Evolutionary conservation across 2,113 vertebrate species (phyloP), one percentile per base, ranked within the genome.

Genomic region (Eleginops maclovinus): DNA sequence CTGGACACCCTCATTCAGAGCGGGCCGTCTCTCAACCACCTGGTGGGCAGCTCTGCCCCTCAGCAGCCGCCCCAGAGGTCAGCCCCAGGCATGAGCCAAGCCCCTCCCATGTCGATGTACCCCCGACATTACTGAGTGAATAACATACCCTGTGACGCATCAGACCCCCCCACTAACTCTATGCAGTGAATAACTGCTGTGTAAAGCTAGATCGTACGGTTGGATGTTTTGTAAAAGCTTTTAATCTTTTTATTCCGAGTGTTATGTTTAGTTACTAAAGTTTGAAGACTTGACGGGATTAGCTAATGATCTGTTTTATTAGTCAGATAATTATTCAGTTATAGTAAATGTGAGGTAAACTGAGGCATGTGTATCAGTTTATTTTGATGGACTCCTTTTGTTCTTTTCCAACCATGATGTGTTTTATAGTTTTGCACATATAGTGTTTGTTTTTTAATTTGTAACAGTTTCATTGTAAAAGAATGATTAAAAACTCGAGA

Each of bases 1-100:
- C 94, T 99, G 77, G 98, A 99, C 92, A 99, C 98, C 4, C 94
- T 99, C 36, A 99, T 99, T 87, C 98, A 99, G 94, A 99, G 98
- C 26, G 97, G 97, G 50, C 97, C 97, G 12, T 92, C 97, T 3
- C 95, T 99, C 79, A 98, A 97, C 83, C 97, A 97, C 90, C 90
- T 99, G 36, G 97, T 99, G 66, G 94, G 91, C 73, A 12, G 90
- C 1, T 88, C 63, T 1, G 70, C 58, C 4, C 2, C 79, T 14
- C 87, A 89, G 72, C 86, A 83, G 40, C 64, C 16, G 2, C 4
- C 82, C 1, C 77, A 72, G 1, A 75, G 93, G 43, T 58, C 73
- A 1, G 75, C 88, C 17, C 73, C 73, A 0, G 89, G 79, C 82
- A 92, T 94, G 1, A 90, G 91, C 24, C 91, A 95, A 76, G 93